Evolutionary conservation across 2,797 vertebrate genomes (phyloP).

Genomic region (Poecilia picta): DNA sequence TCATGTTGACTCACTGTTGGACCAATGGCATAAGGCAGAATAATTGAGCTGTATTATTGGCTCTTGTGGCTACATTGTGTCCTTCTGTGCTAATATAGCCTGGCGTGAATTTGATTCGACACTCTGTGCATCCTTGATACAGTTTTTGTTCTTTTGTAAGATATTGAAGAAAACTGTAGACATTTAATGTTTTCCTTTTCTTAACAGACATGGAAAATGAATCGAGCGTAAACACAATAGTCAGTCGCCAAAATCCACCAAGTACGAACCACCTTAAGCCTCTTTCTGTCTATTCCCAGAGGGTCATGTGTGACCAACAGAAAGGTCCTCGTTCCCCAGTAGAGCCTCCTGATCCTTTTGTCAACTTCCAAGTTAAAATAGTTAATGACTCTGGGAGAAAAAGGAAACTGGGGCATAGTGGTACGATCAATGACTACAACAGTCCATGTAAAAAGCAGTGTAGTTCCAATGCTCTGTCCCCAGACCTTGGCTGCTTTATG

Average conservation of each 20-base stretch:
- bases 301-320: not conserved
- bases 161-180: not conserved
- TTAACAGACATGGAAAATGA: conserved; percentile 30
- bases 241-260: not conserved
- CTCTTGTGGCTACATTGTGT: not conserved
- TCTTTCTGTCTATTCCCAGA: conserved; percentile 26
- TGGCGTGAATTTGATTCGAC: not conserved
- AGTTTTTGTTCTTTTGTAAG: not conserved
- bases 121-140: not conserved
- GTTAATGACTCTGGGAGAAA: conserved; percentile 10
- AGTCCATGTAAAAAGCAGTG: conserved; percentile 32
- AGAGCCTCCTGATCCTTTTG: not conserved
- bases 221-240: not conserved
- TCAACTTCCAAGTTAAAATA: conserved; percentile 37
- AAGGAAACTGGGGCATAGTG: conserved; percentile 20
- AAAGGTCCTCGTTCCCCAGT: not conserved
- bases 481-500: conserved; percentile 41
- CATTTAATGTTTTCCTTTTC: not conserved
- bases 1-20: not conserved
- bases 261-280: conserved; percentile 11
- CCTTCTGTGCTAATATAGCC: not conserved
- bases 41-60: not conserved
- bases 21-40: not conserved
- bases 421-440: not conserved
- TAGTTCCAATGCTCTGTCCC: conserved; percentile 26